Base-by-base conservation (phyloP, 2,113 vertebrate species). In the Colaptes auratus region DNA sequence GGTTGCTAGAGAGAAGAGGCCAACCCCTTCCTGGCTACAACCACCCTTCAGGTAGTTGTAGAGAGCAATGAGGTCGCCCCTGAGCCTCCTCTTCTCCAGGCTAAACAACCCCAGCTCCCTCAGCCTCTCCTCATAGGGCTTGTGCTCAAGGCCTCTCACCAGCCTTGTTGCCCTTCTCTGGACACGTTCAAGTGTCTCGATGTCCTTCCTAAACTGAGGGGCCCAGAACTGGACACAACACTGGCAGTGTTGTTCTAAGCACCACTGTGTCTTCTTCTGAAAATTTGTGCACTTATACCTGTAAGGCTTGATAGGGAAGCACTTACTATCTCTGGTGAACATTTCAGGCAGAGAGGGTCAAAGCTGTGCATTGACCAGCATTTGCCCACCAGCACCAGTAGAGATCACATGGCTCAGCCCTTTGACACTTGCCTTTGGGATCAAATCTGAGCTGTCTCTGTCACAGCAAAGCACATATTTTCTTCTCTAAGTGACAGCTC, bases 401-500 rank as follows among this genome's bases (percentile, higher is more conserved):
- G 3, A 3, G 1, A 35, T 48, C 16, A 46, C 18, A 8, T 18
- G 14, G 7, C 31, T 20, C 24, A 81, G 36, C 13, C 15, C 8
- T 61, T 58, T 86, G 20, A 59, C 48, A 30, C 39, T 46, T 50
- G 23, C 21, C 9, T 59, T 65, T 59, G 17, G 10, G 31, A 15
- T 39, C 31, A 77, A n/a, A 75, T 13, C n/a, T 39, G 20, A 12
- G 1, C 36, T 35, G 5, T 61, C 20, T 9, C 10, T 15, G 10
- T 60, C 17, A 28, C n/a, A 35, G 24, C 0, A 0, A 23, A 56
- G 20, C 31, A 33, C 7, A 5, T 0, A 1, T 1, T 1, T 7
- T 83, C 31, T 25, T 18, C 25, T 67, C 21, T 27, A 24, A 15
- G 5, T 17, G 12, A 55, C 25, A 55, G 53, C 50, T 52, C 50